A percentile compares a stretch with the other conserved stretches of the same genome.
phyloP scores from a whole-genome alignment of 2,113 vertebrate species.

The Edolisoma coerulescens region DNA sequence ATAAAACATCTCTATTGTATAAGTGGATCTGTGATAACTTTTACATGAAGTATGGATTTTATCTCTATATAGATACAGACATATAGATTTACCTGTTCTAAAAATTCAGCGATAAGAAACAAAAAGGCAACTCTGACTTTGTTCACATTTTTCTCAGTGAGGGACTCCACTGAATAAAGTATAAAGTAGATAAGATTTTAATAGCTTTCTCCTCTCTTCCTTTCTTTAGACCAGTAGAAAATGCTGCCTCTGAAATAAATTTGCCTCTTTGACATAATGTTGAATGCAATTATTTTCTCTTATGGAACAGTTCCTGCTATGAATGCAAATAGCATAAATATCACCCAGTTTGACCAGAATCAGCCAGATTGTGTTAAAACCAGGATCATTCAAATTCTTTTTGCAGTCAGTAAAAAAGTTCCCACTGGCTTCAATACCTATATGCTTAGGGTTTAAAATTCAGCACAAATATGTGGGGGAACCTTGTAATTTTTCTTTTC shows the following conservation, averaged over 20 bases:
- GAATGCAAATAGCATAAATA: background rate
- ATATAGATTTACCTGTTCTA: background rate
- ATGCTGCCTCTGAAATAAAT: background rate
- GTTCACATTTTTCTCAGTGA: background rate
- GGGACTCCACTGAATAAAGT: background rate
- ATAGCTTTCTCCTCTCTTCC: background rate
- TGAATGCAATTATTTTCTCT: background rate
- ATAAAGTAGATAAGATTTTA: background rate
- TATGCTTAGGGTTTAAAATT: background rate
- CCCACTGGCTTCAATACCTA: background rate
- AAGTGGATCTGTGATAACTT: background rate
- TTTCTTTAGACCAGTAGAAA: background rate
- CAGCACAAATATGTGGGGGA: background rate
- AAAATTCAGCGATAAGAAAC: background rate
- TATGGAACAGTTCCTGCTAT: background rate
- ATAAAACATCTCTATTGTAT: background rate
- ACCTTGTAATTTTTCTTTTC: background rate
- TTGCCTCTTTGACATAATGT: background rate
- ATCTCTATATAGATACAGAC: background rate
- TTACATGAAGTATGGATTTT: background rate
- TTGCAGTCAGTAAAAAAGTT: background rate
- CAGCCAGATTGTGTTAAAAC: background rate
- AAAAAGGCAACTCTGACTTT: background rate
- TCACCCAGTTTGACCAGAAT: background rate
- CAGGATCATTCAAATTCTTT: background rate